Evolutionary conservation across 2,888 invertebrate species (phyloP), one percentile per base, ranked within the genome.

Genomic region (Dynastes tityus): DNA sequence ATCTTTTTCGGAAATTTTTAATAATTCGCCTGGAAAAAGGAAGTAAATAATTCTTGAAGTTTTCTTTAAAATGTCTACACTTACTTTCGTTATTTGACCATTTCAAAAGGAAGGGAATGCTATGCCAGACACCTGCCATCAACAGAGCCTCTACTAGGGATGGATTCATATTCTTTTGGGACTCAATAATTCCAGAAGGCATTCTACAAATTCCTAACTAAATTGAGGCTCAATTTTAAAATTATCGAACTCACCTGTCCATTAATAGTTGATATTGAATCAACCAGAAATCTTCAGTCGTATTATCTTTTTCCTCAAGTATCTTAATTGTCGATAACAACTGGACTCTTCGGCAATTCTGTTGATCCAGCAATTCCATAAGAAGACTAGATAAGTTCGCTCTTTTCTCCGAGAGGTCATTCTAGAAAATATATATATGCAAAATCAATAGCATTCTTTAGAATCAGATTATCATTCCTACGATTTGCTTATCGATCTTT

Each of bases 191-290:
- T 70, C 92, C 91, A 84, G 91, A 91, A 32, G 96, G 96, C 82
- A 88, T 85, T 77, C 89, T 88, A 71, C 27, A 82, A 76, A 76
- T 64, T 29, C 29, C 29, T 11, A 2, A 3, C 6, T 9, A 37
- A 64, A 27, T 53, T 11, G 5, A n/a, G 13, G 1, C 13, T 49
- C 2, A 1, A 74, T 22, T 11, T 9, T 32, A 58, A 27, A 1
- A 51, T 29, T 53, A 78, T 8, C 49, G 8, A 40, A 75, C 40
- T 6, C 22, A 88, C 88, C 87, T 92, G 86, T 96, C 95, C 86
- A 97, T 90, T 63, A 97, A 88, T 82, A 93, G 92, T 87, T 97
- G 97, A 87, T 96, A 97, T 87, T 96, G 96, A 85, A 92, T 90
- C 81, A 95, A 88, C 95, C 95, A 95, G 87, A 94, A 95, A 85